Conservation (phyloP, 2,888 invertebrate species). For the Norana najaformis region DNA sequence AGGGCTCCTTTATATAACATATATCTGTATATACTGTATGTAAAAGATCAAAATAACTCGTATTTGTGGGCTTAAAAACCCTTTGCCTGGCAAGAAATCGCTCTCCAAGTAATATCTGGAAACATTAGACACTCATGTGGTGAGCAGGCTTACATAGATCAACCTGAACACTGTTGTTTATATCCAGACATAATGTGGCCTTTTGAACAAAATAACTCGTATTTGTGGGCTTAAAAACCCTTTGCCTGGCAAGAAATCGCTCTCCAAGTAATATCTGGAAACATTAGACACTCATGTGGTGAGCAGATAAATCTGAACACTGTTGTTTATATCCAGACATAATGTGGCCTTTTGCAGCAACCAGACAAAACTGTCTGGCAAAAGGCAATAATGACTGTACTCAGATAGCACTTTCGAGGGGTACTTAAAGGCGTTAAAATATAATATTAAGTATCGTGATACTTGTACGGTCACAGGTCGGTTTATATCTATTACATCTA, state of each 20-base stretch:
- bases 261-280: not conserved
- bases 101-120: not conserved
- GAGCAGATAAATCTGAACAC: not conserved
- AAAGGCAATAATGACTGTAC: not conserved
- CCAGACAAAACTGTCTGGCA: not conserved
- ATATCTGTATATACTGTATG: not conserved
- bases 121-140: not conserved
- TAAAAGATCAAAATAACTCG: not conserved
- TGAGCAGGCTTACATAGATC: not conserved
- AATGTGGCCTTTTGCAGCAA: too few species aligned
- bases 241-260: not conserved
- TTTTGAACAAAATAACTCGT: not conserved
- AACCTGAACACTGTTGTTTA: not conserved
- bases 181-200: not conserved
- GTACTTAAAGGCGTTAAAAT: too few species aligned
- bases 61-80: too few species aligned
- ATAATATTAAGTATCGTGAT: not conserved
- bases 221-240: too few species aligned
- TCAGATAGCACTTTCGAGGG: too few species aligned
- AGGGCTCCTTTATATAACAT: not conserved
- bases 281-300: not conserved
- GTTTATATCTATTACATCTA: not conserved
- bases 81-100: not conserved
- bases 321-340: not conserved
- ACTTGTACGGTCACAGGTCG: not conserved